Conservation (phyloP, 2,797 vertebrate genomes). For the Acanthiza pusilla region DNA sequence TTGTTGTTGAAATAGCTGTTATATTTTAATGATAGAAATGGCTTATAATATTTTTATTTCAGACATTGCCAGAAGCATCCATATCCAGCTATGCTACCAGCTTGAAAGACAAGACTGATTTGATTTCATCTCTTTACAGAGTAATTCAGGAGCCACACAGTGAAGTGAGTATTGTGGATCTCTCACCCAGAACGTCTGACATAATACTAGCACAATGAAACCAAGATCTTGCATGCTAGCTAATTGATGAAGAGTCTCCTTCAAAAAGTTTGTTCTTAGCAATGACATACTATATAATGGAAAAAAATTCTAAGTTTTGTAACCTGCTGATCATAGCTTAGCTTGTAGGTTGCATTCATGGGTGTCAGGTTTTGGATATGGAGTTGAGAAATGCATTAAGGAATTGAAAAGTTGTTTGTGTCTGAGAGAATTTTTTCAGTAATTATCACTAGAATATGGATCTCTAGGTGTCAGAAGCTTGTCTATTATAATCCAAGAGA, state of each 20-base stretch:
- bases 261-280: background rate
- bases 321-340: background rate
- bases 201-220: background rate
- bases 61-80: constrained; percentile 92
- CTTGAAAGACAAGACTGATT: constrained; percentile 86
- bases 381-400: background rate
- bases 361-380: background rate
- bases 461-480: background rate
- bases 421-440: background rate
- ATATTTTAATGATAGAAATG: background rate
- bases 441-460: background rate
- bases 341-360: background rate
- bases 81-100: constrained; percentile 87
- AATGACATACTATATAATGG: background rate
- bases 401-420: background rate
- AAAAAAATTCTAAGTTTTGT: background rate
- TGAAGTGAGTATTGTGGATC: constrained; percentile 79
- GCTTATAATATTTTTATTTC: constrained; percentile 57
- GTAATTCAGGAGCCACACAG: constrained; percentile 95
- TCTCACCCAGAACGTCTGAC: background rate
- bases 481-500: background rate
- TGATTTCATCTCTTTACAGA: constrained; percentile 94
- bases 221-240: background rate
- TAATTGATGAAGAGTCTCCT: background rate
- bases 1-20: background rate